Percentiles rank a stretch among this genome's conserved stretches.
Conservation (phyloP, 2,113 vertebrate species). For the crab-eating macaque (Macaca fascicularis) region DNA sequence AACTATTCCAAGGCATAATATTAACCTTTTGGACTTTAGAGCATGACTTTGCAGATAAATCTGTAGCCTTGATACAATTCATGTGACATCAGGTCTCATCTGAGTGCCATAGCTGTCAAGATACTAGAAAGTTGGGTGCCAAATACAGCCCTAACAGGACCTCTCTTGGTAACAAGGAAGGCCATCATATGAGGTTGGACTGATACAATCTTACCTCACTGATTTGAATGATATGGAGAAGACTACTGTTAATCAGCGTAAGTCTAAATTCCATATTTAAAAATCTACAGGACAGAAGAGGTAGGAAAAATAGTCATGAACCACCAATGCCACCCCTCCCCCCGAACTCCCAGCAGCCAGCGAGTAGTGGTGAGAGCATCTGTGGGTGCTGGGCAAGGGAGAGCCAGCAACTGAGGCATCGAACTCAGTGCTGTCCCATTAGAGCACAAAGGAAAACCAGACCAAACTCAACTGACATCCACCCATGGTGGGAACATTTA, state of each 20-base stretch:
- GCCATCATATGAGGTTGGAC: neutral
- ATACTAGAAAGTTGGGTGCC: neutral
- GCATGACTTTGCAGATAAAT: constrained; percentile 25
- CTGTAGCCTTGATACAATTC: constrained; percentile 24
- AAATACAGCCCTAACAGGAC: neutral
- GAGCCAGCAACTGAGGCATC: too few relatives aligned
- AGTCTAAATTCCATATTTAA: constrained; percentile 47
- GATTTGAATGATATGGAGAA: constrained; percentile 34
- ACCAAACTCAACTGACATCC: too few relatives aligned
- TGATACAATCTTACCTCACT: neutral
- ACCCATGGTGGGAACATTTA: too few relatives aligned
- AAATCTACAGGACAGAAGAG: neutral
- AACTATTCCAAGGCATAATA: neutral
- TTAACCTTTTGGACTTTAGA: constrained; percentile 6
- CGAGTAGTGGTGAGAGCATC: too few relatives aligned
- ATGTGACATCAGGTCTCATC: neutral
- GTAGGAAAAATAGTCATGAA: too few relatives aligned
- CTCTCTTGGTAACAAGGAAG: constrained; percentile 18
- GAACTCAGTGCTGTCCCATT: too few relatives aligned
- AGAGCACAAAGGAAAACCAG: too few relatives aligned
- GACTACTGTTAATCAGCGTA: neutral
- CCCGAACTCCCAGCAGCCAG: too few relatives aligned
- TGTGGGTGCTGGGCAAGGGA: too few relatives aligned
- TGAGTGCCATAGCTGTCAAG: neutral
- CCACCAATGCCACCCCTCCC: too few relatives aligned